These are phyloP conservation scores for Ptilonorhynchus violaceus DNA, from an alignment of 2,113 vertebrate species.

Conservation along the genomic window DNA sequence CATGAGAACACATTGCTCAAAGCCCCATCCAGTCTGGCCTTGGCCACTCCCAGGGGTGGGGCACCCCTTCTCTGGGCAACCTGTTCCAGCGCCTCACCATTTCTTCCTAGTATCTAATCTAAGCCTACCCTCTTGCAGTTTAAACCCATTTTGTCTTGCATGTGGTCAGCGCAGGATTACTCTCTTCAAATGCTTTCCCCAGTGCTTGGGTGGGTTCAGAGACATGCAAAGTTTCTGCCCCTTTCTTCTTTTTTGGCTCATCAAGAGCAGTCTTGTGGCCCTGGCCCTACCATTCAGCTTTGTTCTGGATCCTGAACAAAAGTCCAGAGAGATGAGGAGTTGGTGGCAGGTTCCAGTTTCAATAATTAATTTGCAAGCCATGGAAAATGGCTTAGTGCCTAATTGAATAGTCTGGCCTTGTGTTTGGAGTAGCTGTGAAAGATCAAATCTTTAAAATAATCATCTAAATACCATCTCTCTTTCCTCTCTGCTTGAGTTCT, in stretches of 20 bases:
- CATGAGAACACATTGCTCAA: not conserved
- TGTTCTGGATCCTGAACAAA: not conserved
- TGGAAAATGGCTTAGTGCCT: conserved; percentile 26
- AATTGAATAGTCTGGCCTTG: conserved; percentile 31
- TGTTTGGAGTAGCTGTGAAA: conserved; percentile 10
- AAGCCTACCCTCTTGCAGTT: not conserved
- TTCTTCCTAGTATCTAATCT: not conserved
- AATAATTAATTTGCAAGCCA: conserved; percentile 14
- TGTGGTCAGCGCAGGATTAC: not conserved
- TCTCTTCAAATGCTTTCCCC: not conserved
- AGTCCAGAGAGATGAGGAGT: not conserved
- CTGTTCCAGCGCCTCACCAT: not conserved
- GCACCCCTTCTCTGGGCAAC: not conserved
- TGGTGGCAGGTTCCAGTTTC: not conserved
- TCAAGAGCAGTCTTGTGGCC: not conserved
- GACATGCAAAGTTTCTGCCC: not conserved
- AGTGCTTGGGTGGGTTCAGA: not conserved
- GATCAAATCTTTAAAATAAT: conserved; percentile 39
- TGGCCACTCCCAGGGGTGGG: not conserved
- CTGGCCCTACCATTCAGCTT: not conserved
- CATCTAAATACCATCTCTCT: conserved; percentile 8
- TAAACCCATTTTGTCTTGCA: not conserved
- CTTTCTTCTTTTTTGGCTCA: not conserved
- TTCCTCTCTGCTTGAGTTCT: conserved; percentile 47
- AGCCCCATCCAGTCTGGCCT: not conserved